Base-by-base conservation (phyloP, 2,888 invertebrate genomes). In the Erynnis tages region DNA sequence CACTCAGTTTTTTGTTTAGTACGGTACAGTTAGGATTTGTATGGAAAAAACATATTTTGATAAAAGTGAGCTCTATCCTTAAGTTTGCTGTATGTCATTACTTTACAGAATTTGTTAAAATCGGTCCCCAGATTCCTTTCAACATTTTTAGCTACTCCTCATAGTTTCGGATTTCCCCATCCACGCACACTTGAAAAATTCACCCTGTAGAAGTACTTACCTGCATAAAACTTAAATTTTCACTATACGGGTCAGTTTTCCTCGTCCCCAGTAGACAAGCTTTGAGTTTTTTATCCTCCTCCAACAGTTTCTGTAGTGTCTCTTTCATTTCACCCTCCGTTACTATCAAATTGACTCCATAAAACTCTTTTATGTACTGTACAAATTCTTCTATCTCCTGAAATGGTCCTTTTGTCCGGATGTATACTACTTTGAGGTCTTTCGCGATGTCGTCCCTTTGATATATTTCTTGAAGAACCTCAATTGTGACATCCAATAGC, bases 261-360 rank as follows among this genome's bases (percentile, higher is more conserved):
- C 99, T 91, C 2, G 95, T 96, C 5, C 99, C 99, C 96, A 99
- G 97, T 3, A 99, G 88, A 49, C 96, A 94, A 0, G 96, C 97
- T 73, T 95, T 94, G 19, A 98, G 86, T 40, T 91, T 76, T 0
- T 78, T 79, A 66, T 91, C 91, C 7, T 90, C 81, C 0, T 86
- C 71, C 35, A 95, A 82, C 53, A 98, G 79, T 29, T 87, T 82
- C 8, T 80, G 76, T 29, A 99, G 82, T 0, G 95, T 94, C 11
- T 87, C 79, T 76, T 95, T 96, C 59, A 98, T 93, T 0, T 93
- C 92, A 0, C 93, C 93, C 5, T 91, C 90, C 10, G 93, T 91
- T 19, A 91, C 93, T 23, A 93, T 78, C 55, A 98, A 78, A 35
- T 94, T 90, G 16, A 98, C 83, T 49, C 92, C 91, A 76, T 97